These are phyloP conservation scores for Megalonaias nervosa DNA, from an alignment of 1,140 invertebrate genomes.

Conservation along the genomic window DNA sequence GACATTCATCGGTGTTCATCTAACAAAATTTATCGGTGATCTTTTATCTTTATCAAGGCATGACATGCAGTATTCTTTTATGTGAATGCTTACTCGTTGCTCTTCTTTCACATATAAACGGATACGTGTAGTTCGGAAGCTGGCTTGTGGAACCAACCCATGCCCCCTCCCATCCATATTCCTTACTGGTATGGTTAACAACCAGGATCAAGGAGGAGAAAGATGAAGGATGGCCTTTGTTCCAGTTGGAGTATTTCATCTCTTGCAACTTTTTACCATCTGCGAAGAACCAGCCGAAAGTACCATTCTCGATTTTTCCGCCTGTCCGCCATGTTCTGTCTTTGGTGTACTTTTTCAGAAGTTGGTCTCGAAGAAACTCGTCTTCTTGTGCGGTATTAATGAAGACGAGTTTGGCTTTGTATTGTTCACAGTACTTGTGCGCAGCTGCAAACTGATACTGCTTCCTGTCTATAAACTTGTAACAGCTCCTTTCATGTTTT, in stretches of 20 bases:
- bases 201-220: slow-evolving; percentile 44
- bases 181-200: slow-evolving; percentile 31
- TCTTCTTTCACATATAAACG: slow-evolving; percentile 59
- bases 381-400: slow-evolving; percentile 57
- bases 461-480: slow-evolving; percentile 48
- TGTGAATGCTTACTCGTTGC: slow-evolving; percentile 50
- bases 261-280: slow-evolving; percentile 17
- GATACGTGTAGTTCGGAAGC: slow-evolving; percentile 45
- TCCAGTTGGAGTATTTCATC: slow-evolving; percentile 47
- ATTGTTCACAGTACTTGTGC: slow-evolving; percentile 38
- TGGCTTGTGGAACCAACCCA: slow-evolving; percentile 52
- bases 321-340: slow-evolving; percentile 57
- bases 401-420: slow-evolving; percentile 49
- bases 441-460: slow-evolving; percentile 55
- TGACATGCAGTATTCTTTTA: background rate
- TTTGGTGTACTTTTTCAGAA: slow-evolving; percentile 42
- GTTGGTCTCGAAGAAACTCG: slow-evolving; percentile 47
- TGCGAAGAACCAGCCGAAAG: slow-evolving; percentile 50
- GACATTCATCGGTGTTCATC: too few species aligned
- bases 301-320: slow-evolving; percentile 47
- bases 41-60: background rate
- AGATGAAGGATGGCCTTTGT: slow-evolving; percentile 37
- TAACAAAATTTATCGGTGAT: background rate
- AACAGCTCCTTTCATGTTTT: slow-evolving; percentile 52
- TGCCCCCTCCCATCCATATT: slow-evolving; percentile 50